Evolutionary conservation across 1,140 invertebrate species (phyloP).

Genomic region (Penaeus japonicus): DNA sequence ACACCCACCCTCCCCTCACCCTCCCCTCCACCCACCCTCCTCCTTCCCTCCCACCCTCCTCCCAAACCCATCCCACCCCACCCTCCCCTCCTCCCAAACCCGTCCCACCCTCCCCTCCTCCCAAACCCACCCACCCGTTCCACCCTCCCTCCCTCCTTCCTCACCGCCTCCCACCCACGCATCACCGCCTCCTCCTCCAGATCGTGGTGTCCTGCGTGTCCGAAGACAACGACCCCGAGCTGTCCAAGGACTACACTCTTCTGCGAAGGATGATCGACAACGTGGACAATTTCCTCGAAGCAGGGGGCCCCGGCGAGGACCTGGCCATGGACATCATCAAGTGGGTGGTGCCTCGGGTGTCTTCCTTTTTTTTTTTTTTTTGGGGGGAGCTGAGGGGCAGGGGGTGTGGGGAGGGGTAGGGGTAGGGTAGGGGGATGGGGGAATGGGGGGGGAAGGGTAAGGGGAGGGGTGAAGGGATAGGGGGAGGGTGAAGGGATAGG

Average conservation of each 20-base stretch:
- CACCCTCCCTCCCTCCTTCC: neutral
- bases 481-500: too few relatives aligned
- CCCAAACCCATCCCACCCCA: too few relatives aligned
- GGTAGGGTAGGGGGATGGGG: too few relatives aligned
- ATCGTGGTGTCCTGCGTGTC: slow-evolving; percentile 89
- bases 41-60: neutral
- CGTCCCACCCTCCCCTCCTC: neutral
- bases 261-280: slow-evolving; percentile 88
- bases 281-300: slow-evolving; percentile 92
- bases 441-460: too few relatives aligned
- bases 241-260: slow-evolving; percentile 86
- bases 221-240: slow-evolving; percentile 84
- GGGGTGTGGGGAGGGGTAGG: too few relatives aligned
- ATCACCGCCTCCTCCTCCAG: slow-evolving; percentile 64
- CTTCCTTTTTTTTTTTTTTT: too few relatives aligned
- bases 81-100: neutral
- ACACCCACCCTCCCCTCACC: neutral
- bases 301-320: slow-evolving; percentile 88
- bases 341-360: slow-evolving; percentile 68
- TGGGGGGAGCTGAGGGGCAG: too few relatives aligned
- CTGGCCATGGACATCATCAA: slow-evolving; percentile 92
- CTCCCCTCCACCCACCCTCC: too few relatives aligned
- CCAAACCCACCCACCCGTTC: neutral
- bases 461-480: too few relatives aligned
- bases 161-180: neutral